Conservation (phyloP, 1,140 invertebrate genomes). For the Harpegnathos saltator region DNA sequence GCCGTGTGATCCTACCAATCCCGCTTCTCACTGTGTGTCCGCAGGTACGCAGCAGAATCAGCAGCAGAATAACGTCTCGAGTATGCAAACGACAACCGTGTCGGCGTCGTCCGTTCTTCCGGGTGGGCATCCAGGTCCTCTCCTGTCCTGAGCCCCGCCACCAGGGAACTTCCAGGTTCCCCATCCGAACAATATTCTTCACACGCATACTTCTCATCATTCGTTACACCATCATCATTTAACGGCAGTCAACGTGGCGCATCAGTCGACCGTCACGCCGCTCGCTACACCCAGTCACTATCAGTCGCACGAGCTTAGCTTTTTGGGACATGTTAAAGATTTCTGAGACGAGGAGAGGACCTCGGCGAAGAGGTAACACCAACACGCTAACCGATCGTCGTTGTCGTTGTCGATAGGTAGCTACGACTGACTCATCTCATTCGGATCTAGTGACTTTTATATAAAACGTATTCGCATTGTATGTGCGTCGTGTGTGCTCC, state of each 20-base stretch:
- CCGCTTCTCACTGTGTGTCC: background rate
- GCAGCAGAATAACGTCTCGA: constrained; percentile 82
- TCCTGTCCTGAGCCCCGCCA: constrained; percentile 86
- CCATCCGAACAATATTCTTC: constrained; percentile 84
- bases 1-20: too few species aligned
- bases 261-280: constrained; percentile 80
- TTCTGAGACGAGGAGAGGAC: constrained; percentile 82
- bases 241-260: constrained; percentile 81
- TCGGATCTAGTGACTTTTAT: constrained; percentile 62
- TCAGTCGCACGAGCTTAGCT: constrained; percentile 83
- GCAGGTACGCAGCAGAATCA: constrained; percentile 83
- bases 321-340: constrained; percentile 84
- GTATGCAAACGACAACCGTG: constrained; percentile 82
- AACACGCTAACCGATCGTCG: constrained; percentile 53
- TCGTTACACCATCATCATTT: constrained; percentile 79
- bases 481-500: constrained; percentile 39
- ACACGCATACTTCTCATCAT: constrained; percentile 81
- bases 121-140: constrained; percentile 83
- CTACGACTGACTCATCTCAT: constrained; percentile 45
- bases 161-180: constrained; percentile 86
- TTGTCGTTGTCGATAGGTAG: constrained; percentile 14
- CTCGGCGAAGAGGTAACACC: constrained; percentile 79
- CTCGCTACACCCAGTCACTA: constrained; percentile 80
- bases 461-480: constrained; percentile 29
- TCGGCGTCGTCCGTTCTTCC: constrained; percentile 83